Evolutionary conservation across 35 echinoderm and acorn worm species (phyloP), one percentile per base, ranked within the genome.

Genomic region (Apostichopus californicus): DNA sequence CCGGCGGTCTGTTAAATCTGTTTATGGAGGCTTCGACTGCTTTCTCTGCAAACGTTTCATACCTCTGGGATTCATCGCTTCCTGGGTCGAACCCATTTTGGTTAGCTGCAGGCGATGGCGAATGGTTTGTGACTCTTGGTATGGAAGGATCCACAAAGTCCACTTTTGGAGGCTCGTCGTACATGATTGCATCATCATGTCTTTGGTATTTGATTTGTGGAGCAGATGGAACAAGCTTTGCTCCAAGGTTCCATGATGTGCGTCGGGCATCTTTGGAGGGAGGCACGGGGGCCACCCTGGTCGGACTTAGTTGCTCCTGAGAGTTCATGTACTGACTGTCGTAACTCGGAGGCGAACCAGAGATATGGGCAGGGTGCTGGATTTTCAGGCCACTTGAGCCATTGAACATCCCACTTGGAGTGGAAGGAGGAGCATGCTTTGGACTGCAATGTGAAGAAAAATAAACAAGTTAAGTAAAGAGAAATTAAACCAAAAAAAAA

Each of bases 131-230:
- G 86, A 89, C 71, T 8, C 86, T 17, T 34, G 86, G 63, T 10
- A 89, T 72, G 3, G 86, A 71, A 65, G 86, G 86, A 72, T 89
- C 86, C 64, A 89, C 86, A 73, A 89, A 89, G 63, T 52, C 57
- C 18, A 89, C 63, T 28, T 89, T 73, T 11, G 63, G 86, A 9
- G 86, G 86, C 72, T 89, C 86, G 6, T 89, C 86, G 8, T 89
- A 89, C 86, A 89, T 73, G 13, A 89, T 17, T 8, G 86, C 25
- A 18, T 89, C 86, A 26, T 89, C 86, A 3, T 52, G 6, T 64
- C 72, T 89, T 64, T 89, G 86, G 63, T 89, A 89, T 52, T 54
- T 68, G 10, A 89, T 20, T 2, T 64, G 21, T 25, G 86, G 86
- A 20, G 63, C 57, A 18, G 63, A 89, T 11, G 53, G 83, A 14